phyloP scores from a whole-genome alignment of 64 coral and sea anemone species.

The Porites lutea region DNA sequence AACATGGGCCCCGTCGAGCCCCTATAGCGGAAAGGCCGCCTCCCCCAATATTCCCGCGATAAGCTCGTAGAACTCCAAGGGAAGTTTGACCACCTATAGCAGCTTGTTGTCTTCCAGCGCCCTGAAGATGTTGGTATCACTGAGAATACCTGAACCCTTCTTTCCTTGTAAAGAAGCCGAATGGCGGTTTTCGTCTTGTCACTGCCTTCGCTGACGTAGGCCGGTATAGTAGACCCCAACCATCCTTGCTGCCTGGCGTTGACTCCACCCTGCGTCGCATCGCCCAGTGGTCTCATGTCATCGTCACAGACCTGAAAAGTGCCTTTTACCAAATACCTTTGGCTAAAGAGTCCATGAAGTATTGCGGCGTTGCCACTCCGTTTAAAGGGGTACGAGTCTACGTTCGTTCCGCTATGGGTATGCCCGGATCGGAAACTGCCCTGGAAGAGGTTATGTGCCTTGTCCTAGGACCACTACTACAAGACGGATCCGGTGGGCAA shows the following conservation, averaged over 20 bases:
- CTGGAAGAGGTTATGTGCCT: slow-evolving; percentile 36
- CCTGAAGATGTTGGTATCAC: slow-evolving; percentile 12
- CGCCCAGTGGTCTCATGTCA: slow-evolving; percentile 30
- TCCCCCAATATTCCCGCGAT: slow-evolving; percentile 2
- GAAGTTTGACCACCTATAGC: slow-evolving; percentile 36
- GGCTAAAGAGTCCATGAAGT: too few species aligned
- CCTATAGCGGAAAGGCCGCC: slow-evolving; percentile 14
- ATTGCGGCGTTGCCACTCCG: too few species aligned
- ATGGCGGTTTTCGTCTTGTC: slow-evolving; percentile 27
- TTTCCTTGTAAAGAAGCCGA: slow-evolving; percentile 29
- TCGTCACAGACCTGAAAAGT: slow-evolving; percentile 20
- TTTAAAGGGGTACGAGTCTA: too few species aligned
- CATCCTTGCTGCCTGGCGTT: slow-evolving; percentile 11
- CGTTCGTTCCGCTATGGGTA: not conserved
- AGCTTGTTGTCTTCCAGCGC: not conserved
- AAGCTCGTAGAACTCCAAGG: slow-evolving; percentile 13
- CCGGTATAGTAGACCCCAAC: slow-evolving; percentile 34
- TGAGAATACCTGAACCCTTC: too few species aligned
- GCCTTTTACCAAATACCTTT: not conserved
- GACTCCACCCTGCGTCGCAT: slow-evolving; percentile 26
- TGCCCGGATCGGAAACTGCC: not conserved
- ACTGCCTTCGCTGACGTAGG: slow-evolving; percentile 29
- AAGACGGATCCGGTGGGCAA: slow-evolving; percentile 10
- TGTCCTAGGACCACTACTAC: slow-evolving; percentile 11
- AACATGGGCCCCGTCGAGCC: slow-evolving; percentile 57